Base-by-base conservation (phyloP, 2,888 invertebrate species). In the Trachelus stipa region DNA sequence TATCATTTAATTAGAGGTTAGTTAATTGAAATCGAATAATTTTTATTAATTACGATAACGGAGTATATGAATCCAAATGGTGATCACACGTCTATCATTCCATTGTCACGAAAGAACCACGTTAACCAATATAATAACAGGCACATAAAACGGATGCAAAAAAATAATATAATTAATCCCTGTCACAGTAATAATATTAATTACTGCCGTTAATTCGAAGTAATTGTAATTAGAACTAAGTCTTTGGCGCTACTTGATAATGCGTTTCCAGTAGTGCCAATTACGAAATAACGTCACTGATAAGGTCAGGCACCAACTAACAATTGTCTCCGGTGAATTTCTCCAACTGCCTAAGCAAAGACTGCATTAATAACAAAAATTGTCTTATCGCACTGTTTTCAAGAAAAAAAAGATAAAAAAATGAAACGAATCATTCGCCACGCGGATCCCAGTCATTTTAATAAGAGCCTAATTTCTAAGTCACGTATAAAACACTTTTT, bases 201-300 rank as follows among this genome's bases (percentile, higher is more conserved):
- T 23, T 56, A 23, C 23, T 56, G 56, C 23, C 23, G 56, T 56
- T 56, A 23, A 56, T 71, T 33, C 11, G 30, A 30, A 33, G 71
- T 71, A 71, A 71, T 34, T 71, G 34, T 71, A 71, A 34, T 71
- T 71, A 71, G 71, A 33, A 11, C 15, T 30, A 71, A 71, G 71
- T 71, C 30, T 30, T 71, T 34, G 30, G 71, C 34, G 71, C 71
- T 71, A 34, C 71, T 71, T 30, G 56, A 56, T 23, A 23, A 56
- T 56, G 56, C 23, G 23, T 56, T 56, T 56, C 9, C 56, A 56
- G 23, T 56, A 56, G 56, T 23, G 56, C 56, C 23, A 23, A 23
- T 23, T 23, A 23, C 23, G 9, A 23, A 23, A 56, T 23, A 15
- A 23, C 23, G 23, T 56, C 56, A 56, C 56, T 56, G 56, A 56